Evolutionary conservation across 2,888 invertebrate genomes (phyloP).

Genomic region (Cantharis rustica): DNA sequence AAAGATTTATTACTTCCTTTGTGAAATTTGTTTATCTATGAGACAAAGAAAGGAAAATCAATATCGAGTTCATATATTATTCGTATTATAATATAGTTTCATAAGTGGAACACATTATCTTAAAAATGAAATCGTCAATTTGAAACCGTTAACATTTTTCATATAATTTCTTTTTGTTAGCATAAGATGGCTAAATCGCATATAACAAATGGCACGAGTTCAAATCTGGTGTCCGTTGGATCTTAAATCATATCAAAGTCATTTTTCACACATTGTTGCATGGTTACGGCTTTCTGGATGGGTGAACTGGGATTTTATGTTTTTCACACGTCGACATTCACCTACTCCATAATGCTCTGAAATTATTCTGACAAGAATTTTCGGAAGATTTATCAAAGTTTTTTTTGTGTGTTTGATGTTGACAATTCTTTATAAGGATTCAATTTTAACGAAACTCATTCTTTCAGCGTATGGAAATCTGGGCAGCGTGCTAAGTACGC

Average conservation of each 20-base stretch:
- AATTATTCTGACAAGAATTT: not conserved
- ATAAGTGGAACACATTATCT: not conserved
- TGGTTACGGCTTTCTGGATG: slow-evolving; percentile 18
- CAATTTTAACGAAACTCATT: slow-evolving; percentile 19
- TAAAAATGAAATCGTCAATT: not conserved
- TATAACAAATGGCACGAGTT: slow-evolving; percentile 18
- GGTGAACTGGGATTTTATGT: slow-evolving; percentile 17
- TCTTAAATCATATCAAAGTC: slow-evolving; percentile 23
- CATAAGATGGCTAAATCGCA: slow-evolving; percentile 3
- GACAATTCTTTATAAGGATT: slow-evolving; percentile 7
- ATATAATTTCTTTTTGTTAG: slow-evolving; percentile 7
- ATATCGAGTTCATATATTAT: not conserved
- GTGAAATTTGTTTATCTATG: not conserved
- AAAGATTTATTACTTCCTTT: not conserved
- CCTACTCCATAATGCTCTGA: slow-evolving; percentile 10
- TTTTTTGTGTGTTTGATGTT: slow-evolving; percentile 1
- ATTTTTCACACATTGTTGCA: slow-evolving; percentile 24
- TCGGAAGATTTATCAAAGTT: not conserved
- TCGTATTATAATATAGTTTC: too few relatives aligned
- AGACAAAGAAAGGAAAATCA: not conserved
- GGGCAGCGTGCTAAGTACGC: slow-evolving; percentile 91
- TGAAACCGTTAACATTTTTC: slow-evolving; percentile 3
- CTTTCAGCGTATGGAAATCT: slow-evolving; percentile 92
- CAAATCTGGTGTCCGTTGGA: slow-evolving; percentile 10
- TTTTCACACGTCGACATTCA: slow-evolving; percentile 21